phyloP scores from a whole-genome alignment of 2,888 invertebrate species.

The Blastobasis lacticolella region DNA sequence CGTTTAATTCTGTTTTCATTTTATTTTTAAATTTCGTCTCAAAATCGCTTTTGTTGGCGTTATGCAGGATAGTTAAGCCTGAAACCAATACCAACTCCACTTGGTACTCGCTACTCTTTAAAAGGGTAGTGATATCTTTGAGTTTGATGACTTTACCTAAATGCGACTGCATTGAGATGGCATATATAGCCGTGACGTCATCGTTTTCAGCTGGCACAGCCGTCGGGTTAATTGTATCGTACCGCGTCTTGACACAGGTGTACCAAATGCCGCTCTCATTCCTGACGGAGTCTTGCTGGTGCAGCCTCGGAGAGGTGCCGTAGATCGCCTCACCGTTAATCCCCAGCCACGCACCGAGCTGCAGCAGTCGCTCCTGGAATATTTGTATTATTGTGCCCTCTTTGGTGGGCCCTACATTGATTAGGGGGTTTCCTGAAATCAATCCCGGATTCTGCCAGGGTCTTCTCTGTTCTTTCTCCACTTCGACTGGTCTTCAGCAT shows the following conservation, averaged over 20 bases:
- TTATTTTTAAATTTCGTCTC: too few species aligned
- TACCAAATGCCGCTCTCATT: conserved; percentile 83
- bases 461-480: too few species aligned
- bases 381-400: conserved; percentile 90
- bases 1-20: too few species aligned
- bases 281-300: conserved; percentile 83
- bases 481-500: too few species aligned
- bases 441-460: too few species aligned
- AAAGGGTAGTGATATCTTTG: conserved; percentile 27
- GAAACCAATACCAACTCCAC: too few species aligned
- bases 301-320: conserved; percentile 81
- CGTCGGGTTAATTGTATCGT: conserved; percentile 31
- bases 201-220: conserved; percentile 24
- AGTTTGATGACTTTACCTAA: conserved; percentile 58
- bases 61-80: too few species aligned
- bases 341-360: conserved; percentile 86
- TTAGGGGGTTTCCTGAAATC: conserved; percentile 79
- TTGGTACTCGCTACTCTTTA: conserved; percentile 32
- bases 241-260: conserved; percentile 49
- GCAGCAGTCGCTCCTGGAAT: conserved; percentile 86
- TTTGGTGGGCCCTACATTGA: conserved; percentile 94
- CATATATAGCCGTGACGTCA: conserved; percentile 72
- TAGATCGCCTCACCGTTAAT: conserved; percentile 93
- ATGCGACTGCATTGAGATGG: conserved; percentile 82
- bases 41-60: too few species aligned